Conservation (phyloP, 2,113 vertebrate species). For the Cephalopterus ornatus region DNA sequence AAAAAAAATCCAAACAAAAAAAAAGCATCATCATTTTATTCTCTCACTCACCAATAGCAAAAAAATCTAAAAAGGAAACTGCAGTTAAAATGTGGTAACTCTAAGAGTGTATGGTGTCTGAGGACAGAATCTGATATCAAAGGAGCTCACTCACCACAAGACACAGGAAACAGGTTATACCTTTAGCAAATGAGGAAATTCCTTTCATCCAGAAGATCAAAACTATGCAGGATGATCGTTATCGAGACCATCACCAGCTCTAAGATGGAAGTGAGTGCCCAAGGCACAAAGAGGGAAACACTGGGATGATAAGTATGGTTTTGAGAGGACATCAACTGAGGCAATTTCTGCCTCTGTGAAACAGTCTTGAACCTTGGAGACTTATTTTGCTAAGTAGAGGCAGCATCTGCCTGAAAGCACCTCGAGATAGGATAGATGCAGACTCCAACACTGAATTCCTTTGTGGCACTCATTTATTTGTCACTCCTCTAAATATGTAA, state of each 20-base stretch:
- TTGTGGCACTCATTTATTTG: not conserved
- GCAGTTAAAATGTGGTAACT: not conserved
- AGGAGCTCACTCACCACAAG: not conserved
- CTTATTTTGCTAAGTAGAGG: not conserved
- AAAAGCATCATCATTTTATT: not conserved
- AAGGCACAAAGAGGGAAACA: not conserved
- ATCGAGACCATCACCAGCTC: not conserved
- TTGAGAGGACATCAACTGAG: not conserved
- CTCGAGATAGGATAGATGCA: not conserved
- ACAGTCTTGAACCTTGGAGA: not conserved
- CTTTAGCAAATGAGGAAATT: not conserved
- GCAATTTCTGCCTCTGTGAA: not conserved
- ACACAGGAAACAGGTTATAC: not conserved
- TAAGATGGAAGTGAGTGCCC: not conserved
- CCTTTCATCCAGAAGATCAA: not conserved
- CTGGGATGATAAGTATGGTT: not conserved
- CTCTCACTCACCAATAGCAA: not conserved
- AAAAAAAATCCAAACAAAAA: not conserved
- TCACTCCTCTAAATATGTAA: not conserved
- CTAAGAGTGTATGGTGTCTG: not conserved
- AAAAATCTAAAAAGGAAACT: not conserved
- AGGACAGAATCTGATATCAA: not conserved
- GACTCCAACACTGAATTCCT: not conserved
- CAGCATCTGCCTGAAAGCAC: not conserved
- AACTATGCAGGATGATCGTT: not conserved